Evolutionary conservation across 2,888 invertebrate species (phyloP).

Genomic region (Standfussiana lucernea): DNA sequence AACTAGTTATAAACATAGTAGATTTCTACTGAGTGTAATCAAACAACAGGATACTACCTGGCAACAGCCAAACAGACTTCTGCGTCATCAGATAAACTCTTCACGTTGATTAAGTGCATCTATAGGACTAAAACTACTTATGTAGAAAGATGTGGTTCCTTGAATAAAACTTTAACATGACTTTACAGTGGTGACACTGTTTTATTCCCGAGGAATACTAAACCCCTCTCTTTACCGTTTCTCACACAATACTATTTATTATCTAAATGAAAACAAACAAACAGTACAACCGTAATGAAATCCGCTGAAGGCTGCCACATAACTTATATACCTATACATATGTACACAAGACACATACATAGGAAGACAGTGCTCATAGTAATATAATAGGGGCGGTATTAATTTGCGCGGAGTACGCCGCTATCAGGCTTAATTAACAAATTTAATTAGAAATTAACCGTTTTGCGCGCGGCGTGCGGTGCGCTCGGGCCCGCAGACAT

Average conservation of each 20-base stretch:
- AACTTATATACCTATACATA: not conserved
- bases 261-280: slow-evolving; percentile 9
- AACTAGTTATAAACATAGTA: not conserved
- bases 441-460: slow-evolving; percentile 91
- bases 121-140: not conserved
- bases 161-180: not conserved
- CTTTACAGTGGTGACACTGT: not conserved
- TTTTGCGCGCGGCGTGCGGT: slow-evolving; percentile 79
- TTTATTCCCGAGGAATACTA: not conserved
- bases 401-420: slow-evolving; percentile 81
- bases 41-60: not conserved
- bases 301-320: slow-evolving; percentile 16
- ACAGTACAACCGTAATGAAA: slow-evolving; percentile 3
- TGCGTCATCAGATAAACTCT: not conserved
- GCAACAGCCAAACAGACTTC: not conserved
- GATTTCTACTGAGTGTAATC: not conserved
- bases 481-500: slow-evolving; percentile 67
- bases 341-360: slow-evolving; percentile 46
- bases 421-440: slow-evolving; percentile 90
- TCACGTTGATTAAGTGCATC: not conserved
- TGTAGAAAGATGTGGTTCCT: not conserved
- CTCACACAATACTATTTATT: not conserved
- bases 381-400: slow-evolving; percentile 83
- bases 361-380: slow-evolving; percentile 64
- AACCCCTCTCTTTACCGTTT: not conserved